Percentiles rank a stretch among this genome's conserved stretches.
These are phyloP conservation scores for Ylistrum balloti DNA, from an alignment of 1,140 invertebrate genomes.

Conservation along the genomic window DNA sequence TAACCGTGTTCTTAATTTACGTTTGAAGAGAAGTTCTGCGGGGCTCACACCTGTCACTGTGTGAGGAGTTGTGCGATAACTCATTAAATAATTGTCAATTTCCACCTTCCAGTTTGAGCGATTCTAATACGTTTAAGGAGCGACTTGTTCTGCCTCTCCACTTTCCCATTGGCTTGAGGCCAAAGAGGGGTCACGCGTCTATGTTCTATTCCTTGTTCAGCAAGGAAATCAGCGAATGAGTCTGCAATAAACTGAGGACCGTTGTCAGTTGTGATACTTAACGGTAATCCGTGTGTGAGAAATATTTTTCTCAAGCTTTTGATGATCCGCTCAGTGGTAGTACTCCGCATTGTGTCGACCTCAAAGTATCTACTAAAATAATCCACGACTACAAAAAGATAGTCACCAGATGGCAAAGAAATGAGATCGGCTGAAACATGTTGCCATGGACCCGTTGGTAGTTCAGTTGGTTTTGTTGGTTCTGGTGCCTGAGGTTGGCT, in stretches of 20 bases:
- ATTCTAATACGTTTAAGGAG: slow-evolving; percentile 60
- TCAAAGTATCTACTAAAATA: slow-evolving; percentile 65
- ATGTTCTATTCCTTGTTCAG: slow-evolving; percentile 51
- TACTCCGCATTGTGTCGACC: slow-evolving; percentile 52
- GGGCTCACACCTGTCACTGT: slow-evolving; percentile 58
- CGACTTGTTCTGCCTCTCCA: slow-evolving; percentile 59
- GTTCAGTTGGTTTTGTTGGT: slow-evolving; percentile 49
- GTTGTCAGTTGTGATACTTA: slow-evolving; percentile 56
- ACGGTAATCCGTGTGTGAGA: slow-evolving; percentile 54
- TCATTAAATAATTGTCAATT: slow-evolving; percentile 60
- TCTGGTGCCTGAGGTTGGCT: background rate
- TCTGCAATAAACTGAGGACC: slow-evolving; percentile 52
- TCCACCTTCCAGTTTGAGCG: slow-evolving; percentile 63
- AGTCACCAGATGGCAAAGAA: slow-evolving; percentile 52
- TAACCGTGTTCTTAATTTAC: slow-evolving; percentile 47
- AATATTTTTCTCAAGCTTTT: slow-evolving; percentile 55
- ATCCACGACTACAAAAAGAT: slow-evolving; percentile 61
- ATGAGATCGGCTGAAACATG: slow-evolving; percentile 56
- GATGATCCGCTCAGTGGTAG: slow-evolving; percentile 54
- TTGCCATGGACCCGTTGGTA: slow-evolving; percentile 60
- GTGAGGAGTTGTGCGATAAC: slow-evolving; percentile 63
- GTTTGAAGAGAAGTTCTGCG: slow-evolving; percentile 54
- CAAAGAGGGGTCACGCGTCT: slow-evolving; percentile 52
- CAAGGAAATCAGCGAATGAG: slow-evolving; percentile 41
- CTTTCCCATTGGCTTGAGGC: slow-evolving; percentile 62